Conservation (phyloP, 2,113 vertebrate genomes). For the Candoia aspera region DNA sequence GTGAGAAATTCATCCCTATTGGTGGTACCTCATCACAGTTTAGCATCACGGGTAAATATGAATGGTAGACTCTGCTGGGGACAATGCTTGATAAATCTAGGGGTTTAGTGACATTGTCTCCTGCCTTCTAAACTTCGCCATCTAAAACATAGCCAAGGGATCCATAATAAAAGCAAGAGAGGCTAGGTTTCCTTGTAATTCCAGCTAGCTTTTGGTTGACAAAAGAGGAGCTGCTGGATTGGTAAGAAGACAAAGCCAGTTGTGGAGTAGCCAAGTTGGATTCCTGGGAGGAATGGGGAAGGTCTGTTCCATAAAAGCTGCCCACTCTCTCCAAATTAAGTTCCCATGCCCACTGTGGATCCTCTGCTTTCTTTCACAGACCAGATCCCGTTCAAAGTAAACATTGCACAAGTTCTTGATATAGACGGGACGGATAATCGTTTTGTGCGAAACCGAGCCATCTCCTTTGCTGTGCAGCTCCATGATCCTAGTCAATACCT, state of each 20-base stretch:
- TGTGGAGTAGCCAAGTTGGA: background rate
- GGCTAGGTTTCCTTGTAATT: background rate
- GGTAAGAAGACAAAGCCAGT: background rate
- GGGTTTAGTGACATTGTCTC: background rate
- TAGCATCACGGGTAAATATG: slow-evolving; percentile 83
- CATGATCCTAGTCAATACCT: slow-evolving; percentile 94
- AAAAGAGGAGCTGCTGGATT: background rate
- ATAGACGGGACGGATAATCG: slow-evolving; percentile 72
- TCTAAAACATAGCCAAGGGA: background rate
- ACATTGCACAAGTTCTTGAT: slow-evolving; percentile 80
- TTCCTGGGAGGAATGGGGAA: background rate
- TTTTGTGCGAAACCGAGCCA: slow-evolving; percentile 88
- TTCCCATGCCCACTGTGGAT: slow-evolving; percentile 7
- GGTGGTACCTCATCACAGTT: slow-evolving; percentile 82
- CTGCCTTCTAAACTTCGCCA: background rate
- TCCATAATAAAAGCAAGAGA: background rate
- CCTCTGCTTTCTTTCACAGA: slow-evolving; percentile 70
- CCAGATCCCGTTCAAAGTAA: slow-evolving; percentile 87
- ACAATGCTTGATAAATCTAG: background rate
- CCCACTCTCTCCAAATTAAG: background rate
- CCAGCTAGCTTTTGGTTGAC: background rate
- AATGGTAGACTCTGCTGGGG: background rate
- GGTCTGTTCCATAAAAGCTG: background rate
- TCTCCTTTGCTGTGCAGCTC: slow-evolving; percentile 82
- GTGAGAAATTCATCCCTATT: slow-evolving; percentile 85